Percentiles rank a stretch among this genome's conserved stretches.
These are phyloP conservation scores for Redunca redunca DNA, from an alignment of 2,113 vertebrate genomes.

Conservation along the genomic window DNA sequence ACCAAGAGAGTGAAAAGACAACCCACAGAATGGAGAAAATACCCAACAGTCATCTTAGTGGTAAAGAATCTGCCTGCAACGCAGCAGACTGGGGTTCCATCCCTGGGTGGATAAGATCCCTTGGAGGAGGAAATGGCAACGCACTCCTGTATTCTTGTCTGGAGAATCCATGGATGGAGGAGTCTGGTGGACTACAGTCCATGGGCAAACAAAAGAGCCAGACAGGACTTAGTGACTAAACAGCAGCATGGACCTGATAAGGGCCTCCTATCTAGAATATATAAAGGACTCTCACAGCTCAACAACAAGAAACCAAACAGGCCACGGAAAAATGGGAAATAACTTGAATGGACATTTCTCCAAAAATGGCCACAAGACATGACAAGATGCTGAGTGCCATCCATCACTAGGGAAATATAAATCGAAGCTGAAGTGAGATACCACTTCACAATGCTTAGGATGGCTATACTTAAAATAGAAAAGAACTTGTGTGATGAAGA, in stretches of 20 bases:
- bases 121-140: background rate
- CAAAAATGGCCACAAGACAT: background rate
- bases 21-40: background rate
- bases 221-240: background rate
- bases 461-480: background rate
- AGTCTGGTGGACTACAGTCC: background rate
- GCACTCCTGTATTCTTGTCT: background rate
- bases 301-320: background rate
- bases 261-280: background rate
- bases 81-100: background rate
- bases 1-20: background rate
- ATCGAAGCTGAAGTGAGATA: background rate
- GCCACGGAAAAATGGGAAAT: background rate
- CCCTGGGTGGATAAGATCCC: background rate
- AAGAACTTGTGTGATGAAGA: background rate
- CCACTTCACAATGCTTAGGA: background rate
- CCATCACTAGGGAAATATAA: background rate
- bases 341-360: background rate
- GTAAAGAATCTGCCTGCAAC: background rate
- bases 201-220: background rate
- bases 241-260: background rate
- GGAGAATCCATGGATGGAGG: background rate
- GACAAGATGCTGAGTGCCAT: background rate
- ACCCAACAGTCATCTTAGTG: background rate
- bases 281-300: background rate